phyloP scores from a whole-genome alignment of 2,113 vertebrate genomes.

The Ictalurus punctatus region DNA sequence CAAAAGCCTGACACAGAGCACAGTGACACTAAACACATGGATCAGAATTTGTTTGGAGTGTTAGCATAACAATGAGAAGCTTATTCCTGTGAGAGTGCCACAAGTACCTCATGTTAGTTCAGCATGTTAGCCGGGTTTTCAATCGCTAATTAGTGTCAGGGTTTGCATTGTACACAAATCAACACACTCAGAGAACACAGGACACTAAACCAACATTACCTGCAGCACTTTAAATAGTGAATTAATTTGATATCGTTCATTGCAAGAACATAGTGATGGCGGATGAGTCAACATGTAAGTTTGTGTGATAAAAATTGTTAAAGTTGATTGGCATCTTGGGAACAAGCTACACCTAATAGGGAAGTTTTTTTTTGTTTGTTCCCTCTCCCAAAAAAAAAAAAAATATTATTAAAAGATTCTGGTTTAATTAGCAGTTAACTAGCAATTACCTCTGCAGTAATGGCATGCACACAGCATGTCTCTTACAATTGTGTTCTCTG shows the following conservation, averaged over 20 bases:
- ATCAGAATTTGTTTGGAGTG: not conserved
- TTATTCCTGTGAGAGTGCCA: slow-evolving; percentile 3
- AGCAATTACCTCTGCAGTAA: not conserved
- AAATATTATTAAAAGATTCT: not conserved
- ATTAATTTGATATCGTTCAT: not conserved
- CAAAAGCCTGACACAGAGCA: not conserved
- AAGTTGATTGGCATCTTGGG: not conserved
- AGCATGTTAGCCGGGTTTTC: slow-evolving; percentile 4
- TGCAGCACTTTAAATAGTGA: not conserved
- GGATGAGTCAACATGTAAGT: not conserved
- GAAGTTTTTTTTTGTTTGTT: not conserved
- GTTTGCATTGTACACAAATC: not conserved
- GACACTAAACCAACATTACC: not conserved
- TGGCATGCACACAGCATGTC: not conserved
- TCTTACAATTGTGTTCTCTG: too few species aligned
- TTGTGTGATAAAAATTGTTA: not conserved
- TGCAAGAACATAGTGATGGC: not conserved
- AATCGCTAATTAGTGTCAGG: not conserved
- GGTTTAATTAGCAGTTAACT: not conserved
- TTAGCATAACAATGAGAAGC: not conserved
- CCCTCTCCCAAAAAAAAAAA: too few species aligned
- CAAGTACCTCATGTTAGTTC: not conserved
- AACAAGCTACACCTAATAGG: not conserved
- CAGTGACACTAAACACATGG: not conserved
- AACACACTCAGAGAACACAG: not conserved